A percentile compares a stretch with the other conserved stretches of the same genome.
Conservation (phyloP, 2,113 vertebrate species). For the Spea bombifrons region DNA sequence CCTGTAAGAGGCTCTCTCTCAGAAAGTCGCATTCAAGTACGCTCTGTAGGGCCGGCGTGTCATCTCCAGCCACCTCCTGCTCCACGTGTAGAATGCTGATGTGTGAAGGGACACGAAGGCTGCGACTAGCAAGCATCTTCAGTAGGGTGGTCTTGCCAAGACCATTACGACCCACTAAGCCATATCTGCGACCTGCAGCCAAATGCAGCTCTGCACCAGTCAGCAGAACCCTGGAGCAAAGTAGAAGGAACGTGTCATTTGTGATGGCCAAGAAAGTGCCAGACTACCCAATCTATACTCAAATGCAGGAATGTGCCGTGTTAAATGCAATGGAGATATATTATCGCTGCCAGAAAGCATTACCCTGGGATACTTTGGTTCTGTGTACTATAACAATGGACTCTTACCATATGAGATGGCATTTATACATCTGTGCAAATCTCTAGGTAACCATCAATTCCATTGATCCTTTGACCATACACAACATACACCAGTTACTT, state of each 20-base stretch:
- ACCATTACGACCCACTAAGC: slow-evolving; percentile 91
- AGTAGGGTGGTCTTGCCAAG: slow-evolving; percentile 92
- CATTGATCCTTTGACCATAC: too few relatives aligned
- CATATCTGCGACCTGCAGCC: slow-evolving; percentile 83
- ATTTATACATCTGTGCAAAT: too few relatives aligned
- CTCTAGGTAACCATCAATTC: too few relatives aligned
- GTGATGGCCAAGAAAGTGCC: background rate
- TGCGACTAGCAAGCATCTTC: slow-evolving; percentile 92
- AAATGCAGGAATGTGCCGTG: too few relatives aligned
- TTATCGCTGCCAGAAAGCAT: too few relatives aligned
- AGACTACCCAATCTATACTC: too few relatives aligned
- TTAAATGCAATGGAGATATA: too few relatives aligned
- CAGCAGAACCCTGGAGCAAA: slow-evolving; percentile 75
- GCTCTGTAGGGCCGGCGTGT: slow-evolving; percentile 84
- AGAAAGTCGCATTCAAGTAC: slow-evolving; percentile 87
- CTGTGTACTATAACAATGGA: too few relatives aligned
- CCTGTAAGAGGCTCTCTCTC: slow-evolving; percentile 77
- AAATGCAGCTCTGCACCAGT: slow-evolving; percentile 87
- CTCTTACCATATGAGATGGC: too few relatives aligned
- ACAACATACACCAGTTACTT: too few relatives aligned
- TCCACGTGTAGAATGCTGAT: slow-evolving; percentile 96
- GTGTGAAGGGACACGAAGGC: slow-evolving; percentile 83
- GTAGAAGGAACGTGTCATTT: background rate
- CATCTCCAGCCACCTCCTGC: slow-evolving; percentile 93
- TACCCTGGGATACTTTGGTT: too few relatives aligned